phyloP scores from a whole-genome alignment of 2,797 vertebrate genomes.

The Chaetophractus vellerosus region DNA sequence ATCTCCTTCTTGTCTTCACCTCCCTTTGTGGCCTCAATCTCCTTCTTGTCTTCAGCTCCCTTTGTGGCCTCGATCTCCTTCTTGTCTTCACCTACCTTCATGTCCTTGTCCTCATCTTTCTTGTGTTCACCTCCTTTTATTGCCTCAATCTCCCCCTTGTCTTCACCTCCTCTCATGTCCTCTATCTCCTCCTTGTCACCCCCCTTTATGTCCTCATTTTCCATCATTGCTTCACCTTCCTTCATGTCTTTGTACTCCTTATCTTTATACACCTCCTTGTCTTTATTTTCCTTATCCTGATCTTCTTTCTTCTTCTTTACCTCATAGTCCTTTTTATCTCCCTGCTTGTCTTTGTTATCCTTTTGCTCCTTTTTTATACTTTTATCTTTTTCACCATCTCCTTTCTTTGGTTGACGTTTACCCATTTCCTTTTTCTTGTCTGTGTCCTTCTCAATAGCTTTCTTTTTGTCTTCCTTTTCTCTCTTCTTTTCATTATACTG shows the following conservation, averaged over 20 bases:
- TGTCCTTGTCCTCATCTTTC: not conserved
- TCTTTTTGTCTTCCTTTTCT: not conserved
- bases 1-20: not conserved
- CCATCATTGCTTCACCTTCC: not conserved
- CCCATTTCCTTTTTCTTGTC: slow-evolving; percentile 21
- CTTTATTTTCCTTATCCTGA: not conserved
- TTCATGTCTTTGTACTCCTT: not conserved
- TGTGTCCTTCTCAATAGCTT: not conserved
- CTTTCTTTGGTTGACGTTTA: not conserved
- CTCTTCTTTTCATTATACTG: not conserved
- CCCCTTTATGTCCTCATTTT: not conserved
- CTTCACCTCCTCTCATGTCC: not conserved
- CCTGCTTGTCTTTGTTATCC: not conserved
- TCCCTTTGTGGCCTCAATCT: not conserved
- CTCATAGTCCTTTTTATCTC: not conserved
- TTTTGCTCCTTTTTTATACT: not conserved
- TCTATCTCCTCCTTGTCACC: not conserved
- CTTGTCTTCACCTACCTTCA: not conserved
- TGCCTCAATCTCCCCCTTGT: not conserved
- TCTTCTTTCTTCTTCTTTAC: not conserved
- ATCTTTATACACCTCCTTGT: not conserved
- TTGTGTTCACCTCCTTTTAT: not conserved
- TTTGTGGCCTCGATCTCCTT: not conserved
- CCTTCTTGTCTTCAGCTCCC: not conserved
- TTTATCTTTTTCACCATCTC: not conserved